Conservation (phyloP, 1,140 invertebrate species). For the Glomeris maerens region DNA sequence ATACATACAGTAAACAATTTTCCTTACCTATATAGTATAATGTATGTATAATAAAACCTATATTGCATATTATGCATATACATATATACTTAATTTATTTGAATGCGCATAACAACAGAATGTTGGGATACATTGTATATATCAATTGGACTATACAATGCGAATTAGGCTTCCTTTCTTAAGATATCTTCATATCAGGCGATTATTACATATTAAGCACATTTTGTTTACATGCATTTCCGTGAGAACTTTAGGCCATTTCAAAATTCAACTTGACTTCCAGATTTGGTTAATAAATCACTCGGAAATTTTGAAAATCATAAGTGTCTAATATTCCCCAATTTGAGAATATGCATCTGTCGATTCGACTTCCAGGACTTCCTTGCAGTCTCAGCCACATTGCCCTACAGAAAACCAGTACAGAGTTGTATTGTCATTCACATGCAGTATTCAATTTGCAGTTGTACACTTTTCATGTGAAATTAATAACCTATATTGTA, state of each 20-base stretch:
- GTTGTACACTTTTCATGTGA: not conserved
- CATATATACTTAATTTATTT: no score
- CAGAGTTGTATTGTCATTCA: not conserved
- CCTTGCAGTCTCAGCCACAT: slow-evolving; percentile 67
- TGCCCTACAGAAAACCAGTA: slow-evolving; percentile 44
- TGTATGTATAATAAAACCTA: no score
- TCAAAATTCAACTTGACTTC: no score
- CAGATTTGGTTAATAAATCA: slow-evolving; percentile 67
- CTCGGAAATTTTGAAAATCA: slow-evolving; percentile 63
- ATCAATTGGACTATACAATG: no score
- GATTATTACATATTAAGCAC: no score
- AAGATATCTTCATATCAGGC: no score
- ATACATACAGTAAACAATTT: slow-evolving; percentile 13
- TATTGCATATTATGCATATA: no score
- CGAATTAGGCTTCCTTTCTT: no score
- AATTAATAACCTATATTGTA: not conserved
- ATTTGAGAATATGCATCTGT: slow-evolving; percentile 63
- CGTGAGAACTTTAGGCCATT: slow-evolving; percentile 18
- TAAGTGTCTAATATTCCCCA: slow-evolving; percentile 59
- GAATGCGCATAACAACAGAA: no score
- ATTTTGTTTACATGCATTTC: slow-evolving; percentile 11
- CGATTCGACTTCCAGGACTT: slow-evolving; percentile 67
- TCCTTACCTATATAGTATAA: no score
- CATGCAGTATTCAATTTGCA: not conserved
- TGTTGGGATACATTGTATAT: no score